These are phyloP conservation scores for Eciton burchellii DNA, from an alignment of 1,140 invertebrate species.

Conservation along the genomic window DNA sequence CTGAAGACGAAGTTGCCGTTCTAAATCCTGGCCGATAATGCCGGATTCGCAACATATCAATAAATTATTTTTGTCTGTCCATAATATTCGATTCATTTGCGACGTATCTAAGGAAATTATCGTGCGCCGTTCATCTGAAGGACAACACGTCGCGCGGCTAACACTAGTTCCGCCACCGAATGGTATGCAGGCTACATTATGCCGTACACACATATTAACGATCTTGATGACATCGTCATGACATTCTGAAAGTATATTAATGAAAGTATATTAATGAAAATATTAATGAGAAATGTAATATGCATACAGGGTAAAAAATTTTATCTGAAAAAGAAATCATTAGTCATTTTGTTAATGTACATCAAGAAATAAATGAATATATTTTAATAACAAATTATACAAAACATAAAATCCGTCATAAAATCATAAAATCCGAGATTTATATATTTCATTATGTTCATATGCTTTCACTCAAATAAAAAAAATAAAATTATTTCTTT, in stretches of 20 bases:
- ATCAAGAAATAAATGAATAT: neutral
- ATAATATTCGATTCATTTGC: conserved; percentile 98
- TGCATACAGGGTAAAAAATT: neutral
- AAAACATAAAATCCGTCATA: neutral
- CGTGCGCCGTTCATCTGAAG: conserved; percentile 91
- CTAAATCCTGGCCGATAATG: conserved; percentile 97
- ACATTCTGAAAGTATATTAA: conserved; percentile 82
- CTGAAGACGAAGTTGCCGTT: conserved; percentile 89
- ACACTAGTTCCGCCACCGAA: conserved; percentile 99
- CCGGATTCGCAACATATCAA: conserved; percentile 94
- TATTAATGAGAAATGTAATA: too few relatives aligned
- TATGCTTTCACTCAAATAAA: too few relatives aligned
- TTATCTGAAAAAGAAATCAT: neutral
- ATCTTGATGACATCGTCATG: conserved; percentile 94
- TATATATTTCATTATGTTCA: too few relatives aligned
- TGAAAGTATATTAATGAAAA: conserved; percentile 39
- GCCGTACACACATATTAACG: conserved; percentile 91
- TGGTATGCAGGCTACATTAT: conserved; percentile 95
- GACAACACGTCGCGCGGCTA: conserved; percentile 95
- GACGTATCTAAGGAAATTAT: conserved; percentile 97
- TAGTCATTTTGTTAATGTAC: neutral
- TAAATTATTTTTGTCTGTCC: conserved; percentile 96
- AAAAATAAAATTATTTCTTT: too few relatives aligned
- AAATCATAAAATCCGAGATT: too few relatives aligned
- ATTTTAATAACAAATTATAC: neutral